Evolutionary conservation across 2,113 vertebrate genomes (phyloP).

Genomic region (Caloenas nicobarica): DNA sequence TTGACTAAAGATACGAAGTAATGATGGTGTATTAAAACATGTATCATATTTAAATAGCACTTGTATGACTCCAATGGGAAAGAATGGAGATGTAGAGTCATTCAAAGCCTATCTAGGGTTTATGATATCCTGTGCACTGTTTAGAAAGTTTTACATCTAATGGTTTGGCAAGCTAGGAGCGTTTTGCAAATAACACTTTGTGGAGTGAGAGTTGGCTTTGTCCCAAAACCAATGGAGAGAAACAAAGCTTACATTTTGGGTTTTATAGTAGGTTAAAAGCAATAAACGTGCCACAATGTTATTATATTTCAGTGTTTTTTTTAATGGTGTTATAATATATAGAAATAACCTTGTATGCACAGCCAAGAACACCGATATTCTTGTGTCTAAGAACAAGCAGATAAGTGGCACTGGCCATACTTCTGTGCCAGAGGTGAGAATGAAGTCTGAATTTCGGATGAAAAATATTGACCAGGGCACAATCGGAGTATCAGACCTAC

Average conservation of each 20-base stretch:
- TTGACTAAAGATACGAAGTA: constrained; percentile 1
- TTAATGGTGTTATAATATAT: not conserved
- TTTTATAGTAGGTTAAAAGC: constrained; percentile 21
- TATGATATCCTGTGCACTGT: constrained; percentile 10
- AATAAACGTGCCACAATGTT: constrained; percentile 13
- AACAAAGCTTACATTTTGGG: not conserved
- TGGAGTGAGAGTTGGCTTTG: constrained; percentile 39
- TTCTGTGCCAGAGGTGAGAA: not conserved
- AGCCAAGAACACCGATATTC: not conserved
- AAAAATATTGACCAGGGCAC: not conserved
- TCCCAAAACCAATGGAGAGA: constrained; percentile 40
- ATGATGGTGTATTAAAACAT: constrained; percentile 22
- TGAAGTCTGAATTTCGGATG: not conserved
- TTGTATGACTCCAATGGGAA: constrained; percentile 38
- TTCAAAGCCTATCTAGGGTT: constrained; percentile 6
- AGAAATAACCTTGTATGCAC: not conserved
- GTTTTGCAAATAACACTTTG: constrained; percentile 19
- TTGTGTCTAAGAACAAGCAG: not conserved
- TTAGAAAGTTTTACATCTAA: constrained; percentile 48
- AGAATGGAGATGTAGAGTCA: not conserved
- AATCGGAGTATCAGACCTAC: not conserved
- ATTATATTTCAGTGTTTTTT: constrained; percentile 38
- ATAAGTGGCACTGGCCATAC: not conserved
- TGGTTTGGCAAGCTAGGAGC: constrained; percentile 44
- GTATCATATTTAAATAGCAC: constrained; percentile 41